These are phyloP conservation scores for Chlorops oryzae DNA, from an alignment of 1,140 invertebrate species.

Conservation along the genomic window DNA sequence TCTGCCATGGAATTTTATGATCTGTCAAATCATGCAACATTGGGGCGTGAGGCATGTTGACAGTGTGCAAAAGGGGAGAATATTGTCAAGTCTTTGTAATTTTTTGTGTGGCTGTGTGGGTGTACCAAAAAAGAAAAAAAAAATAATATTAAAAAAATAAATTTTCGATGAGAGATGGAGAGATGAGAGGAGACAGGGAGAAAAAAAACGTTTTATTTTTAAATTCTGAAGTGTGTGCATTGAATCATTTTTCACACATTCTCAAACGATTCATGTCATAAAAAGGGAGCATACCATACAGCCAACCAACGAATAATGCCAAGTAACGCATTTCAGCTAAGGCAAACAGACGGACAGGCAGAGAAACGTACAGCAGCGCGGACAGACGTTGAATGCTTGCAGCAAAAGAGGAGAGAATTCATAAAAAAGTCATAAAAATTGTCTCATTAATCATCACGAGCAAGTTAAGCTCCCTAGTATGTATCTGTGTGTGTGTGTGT, in stretches of 20 bases:
- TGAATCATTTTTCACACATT: slow-evolving; percentile 12
- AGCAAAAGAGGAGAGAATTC: slow-evolving; percentile 8
- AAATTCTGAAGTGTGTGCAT: too few relatives aligned
- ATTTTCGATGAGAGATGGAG: too few relatives aligned
- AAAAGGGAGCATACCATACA: slow-evolving; percentile 45
- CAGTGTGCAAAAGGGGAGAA: background rate
- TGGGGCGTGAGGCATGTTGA: background rate
- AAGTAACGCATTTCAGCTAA: slow-evolving; percentile 28
- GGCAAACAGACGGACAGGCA: slow-evolving; percentile 19
- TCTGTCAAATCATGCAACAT: background rate
- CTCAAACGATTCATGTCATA: too few relatives aligned
- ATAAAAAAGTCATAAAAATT: slow-evolving; percentile 34
- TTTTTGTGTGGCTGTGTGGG: background rate
- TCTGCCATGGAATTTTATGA: too few relatives aligned
- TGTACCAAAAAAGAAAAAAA: too few relatives aligned
- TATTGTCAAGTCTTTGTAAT: background rate
- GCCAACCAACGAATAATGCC: slow-evolving; percentile 36
- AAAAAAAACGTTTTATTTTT: too few relatives aligned
- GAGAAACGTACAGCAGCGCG: background rate
- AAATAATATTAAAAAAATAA: too few relatives aligned
- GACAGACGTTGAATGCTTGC: background rate
- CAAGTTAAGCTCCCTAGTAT: too few relatives aligned
- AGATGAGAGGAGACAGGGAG: too few relatives aligned
- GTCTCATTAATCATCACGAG: slow-evolving; percentile 44
- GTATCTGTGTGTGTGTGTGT: too few relatives aligned